phyloP scores from a whole-genome alignment of 2,797 vertebrate genomes.

The Cryptoprocta ferox region DNA sequence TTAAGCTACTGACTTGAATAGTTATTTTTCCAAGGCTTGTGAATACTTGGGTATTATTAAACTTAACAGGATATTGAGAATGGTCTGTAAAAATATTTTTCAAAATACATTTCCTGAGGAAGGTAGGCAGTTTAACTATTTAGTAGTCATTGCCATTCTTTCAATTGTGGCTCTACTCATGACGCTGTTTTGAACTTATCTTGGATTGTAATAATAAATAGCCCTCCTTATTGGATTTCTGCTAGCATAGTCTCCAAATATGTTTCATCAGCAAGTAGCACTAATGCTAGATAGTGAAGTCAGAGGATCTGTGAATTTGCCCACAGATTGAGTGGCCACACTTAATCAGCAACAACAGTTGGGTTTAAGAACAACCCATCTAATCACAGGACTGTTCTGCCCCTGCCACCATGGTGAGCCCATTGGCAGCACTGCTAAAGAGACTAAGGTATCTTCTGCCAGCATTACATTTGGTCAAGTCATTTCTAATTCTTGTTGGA shows the following conservation, averaged over 20 bases:
- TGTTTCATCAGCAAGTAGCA: neutral
- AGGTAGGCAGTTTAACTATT: neutral
- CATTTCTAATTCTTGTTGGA: conserved; percentile 58
- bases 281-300: neutral
- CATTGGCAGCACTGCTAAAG: neutral
- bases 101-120: neutral
- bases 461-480: conserved; percentile 45
- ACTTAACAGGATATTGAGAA: neutral
- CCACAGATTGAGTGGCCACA: neutral
- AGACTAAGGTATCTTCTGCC: neutral
- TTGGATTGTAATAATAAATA: neutral
- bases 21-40: neutral
- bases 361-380: neutral
- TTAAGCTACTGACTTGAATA: neutral
- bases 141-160: neutral
- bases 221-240: neutral
- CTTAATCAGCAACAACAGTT: neutral
- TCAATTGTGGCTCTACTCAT: neutral
- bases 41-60: conserved; percentile 14
- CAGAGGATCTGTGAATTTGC: neutral
- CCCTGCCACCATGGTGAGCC: neutral
- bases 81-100: neutral
- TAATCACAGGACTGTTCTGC: neutral
- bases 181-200: neutral
- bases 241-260: neutral